Conservation (phyloP, 2,113 vertebrate genomes). For the Hypomesus transpacificus region DNA sequence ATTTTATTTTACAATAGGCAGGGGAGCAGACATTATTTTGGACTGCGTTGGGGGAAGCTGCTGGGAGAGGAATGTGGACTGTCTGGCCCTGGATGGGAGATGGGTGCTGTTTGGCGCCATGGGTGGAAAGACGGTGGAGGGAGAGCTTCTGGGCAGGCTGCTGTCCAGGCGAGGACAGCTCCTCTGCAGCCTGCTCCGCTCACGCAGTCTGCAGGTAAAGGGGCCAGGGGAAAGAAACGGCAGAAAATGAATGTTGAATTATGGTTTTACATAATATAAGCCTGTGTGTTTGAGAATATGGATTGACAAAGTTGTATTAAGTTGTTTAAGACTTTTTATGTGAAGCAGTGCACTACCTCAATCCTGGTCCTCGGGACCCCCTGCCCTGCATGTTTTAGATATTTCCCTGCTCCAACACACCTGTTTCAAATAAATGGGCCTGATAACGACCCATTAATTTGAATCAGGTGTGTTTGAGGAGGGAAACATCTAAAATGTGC, state of each 20-base stretch:
- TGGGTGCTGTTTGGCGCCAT: constrained; percentile 83
- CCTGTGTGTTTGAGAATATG: not conserved
- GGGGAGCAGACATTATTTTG: constrained; percentile 80
- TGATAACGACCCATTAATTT: too few species aligned
- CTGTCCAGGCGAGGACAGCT: constrained; percentile 78
- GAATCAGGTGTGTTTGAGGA: too few species aligned
- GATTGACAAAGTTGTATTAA: too few species aligned
- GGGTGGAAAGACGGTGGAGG: constrained; percentile 69
- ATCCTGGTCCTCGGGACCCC: too few species aligned
- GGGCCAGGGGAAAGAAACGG: not conserved
- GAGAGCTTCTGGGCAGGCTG: constrained; percentile 77
- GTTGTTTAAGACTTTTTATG: too few species aligned
- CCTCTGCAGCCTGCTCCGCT: constrained; percentile 74
- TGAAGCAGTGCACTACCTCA: too few species aligned
- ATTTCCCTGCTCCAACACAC: too few species aligned
- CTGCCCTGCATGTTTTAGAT: too few species aligned
- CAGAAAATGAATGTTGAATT: not conserved
- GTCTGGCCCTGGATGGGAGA: constrained; percentile 73
- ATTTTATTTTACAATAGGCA: constrained; percentile 58
- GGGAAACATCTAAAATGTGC: too few species aligned
- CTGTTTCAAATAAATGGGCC: too few species aligned
- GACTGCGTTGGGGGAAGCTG: constrained; percentile 77
- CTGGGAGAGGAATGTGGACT: constrained; percentile 81
- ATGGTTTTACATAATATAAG: not conserved
- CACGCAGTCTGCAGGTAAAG: constrained; percentile 73